Evolutionary conservation across 2,113 vertebrate species (phyloP), one percentile per base, ranked within the genome.

Genomic region (Himantopus leucocephalus): DNA sequence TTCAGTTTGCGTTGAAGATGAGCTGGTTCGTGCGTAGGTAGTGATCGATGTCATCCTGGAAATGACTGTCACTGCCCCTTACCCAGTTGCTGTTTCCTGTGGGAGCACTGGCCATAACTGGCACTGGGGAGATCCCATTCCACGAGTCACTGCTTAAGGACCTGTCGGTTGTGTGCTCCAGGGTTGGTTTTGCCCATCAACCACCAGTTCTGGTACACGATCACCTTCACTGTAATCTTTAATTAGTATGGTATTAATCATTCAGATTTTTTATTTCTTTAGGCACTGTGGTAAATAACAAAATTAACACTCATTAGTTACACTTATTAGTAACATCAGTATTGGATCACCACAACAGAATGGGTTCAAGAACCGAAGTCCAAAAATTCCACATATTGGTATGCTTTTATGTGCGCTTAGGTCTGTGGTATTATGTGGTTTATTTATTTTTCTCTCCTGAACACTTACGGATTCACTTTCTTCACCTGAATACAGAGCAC

Each of bases 11-110:
- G 9, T 2, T 71, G 32, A 55, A 63, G 53, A 19, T 30, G 32
- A 67, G 35, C 26, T 19, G n/a, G 34, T 22, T 1, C 15, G 23
- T 50, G 58, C 0, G 0, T 14, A 32, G 37, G 24, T 10, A 8
- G 27, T 24, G 43, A 30, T n/a, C 32, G 26, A 20, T 5, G 2
- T 50, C 24, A 22, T 53, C 41, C 19, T 59, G 76, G n/a, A 64
- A 68, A 18, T 34, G 22, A 30, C 10, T 9, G 6, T 41, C 10
- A 1, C 50, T 55, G 26, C 41, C 41, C 30, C 10, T 39, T 41
- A 23, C 39, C 12, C 14, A 3, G 5, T 9, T 4, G 2, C 64
- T 87, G 17, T 41, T 47, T 30, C 62, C 39, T 14, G 13, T 22
- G 43, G 63, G 13, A 29, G 39, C 39, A 12, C 14, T 10, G 53